Evolutionary conservation across 1,140 invertebrate species (phyloP).

Genomic region (Thaumatotibia leucotreta): DNA sequence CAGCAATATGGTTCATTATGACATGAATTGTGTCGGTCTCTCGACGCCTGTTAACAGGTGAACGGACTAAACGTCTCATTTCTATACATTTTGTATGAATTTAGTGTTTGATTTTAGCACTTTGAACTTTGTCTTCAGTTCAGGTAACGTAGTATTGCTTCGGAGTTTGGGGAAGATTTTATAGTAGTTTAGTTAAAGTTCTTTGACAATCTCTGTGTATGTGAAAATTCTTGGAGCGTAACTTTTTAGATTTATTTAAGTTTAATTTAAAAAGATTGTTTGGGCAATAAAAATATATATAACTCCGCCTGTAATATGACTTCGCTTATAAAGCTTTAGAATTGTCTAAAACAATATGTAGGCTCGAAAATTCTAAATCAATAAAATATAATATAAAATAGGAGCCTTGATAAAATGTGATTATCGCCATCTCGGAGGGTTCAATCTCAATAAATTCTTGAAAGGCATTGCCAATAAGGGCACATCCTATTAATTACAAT

Average conservation of each 20-base stretch:
- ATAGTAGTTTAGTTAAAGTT: not conserved
- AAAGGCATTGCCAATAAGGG: conserved; percentile 75
- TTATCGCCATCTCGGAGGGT: conserved; percentile 45
- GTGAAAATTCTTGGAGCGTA: not conserved
- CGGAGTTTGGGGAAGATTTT: not conserved
- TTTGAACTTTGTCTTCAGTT: not conserved
- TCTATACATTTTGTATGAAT: conserved; percentile 12
- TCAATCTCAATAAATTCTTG: conserved; percentile 74
- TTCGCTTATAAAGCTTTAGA: too few species aligned
- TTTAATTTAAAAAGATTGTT: too few species aligned
- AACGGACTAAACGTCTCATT: conserved; percentile 8
- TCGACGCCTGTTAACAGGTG: not conserved
- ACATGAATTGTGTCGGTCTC: not conserved
- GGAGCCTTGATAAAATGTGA: not conserved
- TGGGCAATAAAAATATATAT: too few species aligned
- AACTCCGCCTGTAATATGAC: too few species aligned
- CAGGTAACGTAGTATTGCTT: not conserved
- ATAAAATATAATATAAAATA: not conserved
- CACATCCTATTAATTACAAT: conserved; percentile 75
- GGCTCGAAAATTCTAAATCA: not conserved
- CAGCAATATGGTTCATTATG: conserved; percentile 9
- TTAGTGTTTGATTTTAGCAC: conserved; percentile 7
- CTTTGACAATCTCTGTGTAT: too few species aligned
- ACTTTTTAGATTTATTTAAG: not conserved
- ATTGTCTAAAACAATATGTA: too few species aligned